Evolutionary conservation across 1,140 invertebrate genomes (phyloP), one percentile per base, ranked within the genome.

Genomic region (Scaptomyza graminum): DNA sequence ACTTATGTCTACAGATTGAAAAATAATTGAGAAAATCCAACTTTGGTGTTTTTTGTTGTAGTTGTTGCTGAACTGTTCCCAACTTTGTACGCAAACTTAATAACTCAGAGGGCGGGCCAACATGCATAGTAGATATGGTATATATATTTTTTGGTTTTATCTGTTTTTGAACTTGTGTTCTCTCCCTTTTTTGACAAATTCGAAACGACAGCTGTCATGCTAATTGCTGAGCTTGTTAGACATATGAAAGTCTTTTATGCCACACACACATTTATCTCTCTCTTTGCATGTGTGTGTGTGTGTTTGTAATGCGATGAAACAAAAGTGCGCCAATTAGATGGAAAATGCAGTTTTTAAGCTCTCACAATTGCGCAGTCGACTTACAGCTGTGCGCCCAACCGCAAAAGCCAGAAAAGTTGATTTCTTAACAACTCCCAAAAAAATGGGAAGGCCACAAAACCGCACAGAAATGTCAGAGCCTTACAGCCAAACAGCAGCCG

Each of bases 301-400:
- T 46, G 39, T 22, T 15, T 47, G 55, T 81, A 81, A 82, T 87
- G 76, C 81, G 74, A 66, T 76, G 37, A 85, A 85, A 85, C 83
- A 87, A 82, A 85, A 87, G 82, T 87, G 83, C 82, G 79, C 82
- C 82, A 87, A 87, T 87, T 87, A 87, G 83, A 75, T 88, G 74
- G 63, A 61, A 85, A 87, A 82, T 87, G 66, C 54, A 54, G 65
- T 73, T 85, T 85, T 85, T 87, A 87, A 87, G 78, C 82, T 78
- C 60, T 73, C 47, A 34, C 52, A 63, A 55, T 55, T 63, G 25
- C 44, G 56, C 31, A 43, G 11, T 41, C 41, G 59, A 66, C 49
- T 70, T 63, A 72, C 62, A 52, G 43, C 61, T 67, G 76, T 78
- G 62, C 54, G 61, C 47, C 41, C 62, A 61, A 78, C 82, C 82